These are phyloP conservation scores for Apamea sordens DNA, from an alignment of 2,888 invertebrate genomes.

Conservation along the genomic window DNA sequence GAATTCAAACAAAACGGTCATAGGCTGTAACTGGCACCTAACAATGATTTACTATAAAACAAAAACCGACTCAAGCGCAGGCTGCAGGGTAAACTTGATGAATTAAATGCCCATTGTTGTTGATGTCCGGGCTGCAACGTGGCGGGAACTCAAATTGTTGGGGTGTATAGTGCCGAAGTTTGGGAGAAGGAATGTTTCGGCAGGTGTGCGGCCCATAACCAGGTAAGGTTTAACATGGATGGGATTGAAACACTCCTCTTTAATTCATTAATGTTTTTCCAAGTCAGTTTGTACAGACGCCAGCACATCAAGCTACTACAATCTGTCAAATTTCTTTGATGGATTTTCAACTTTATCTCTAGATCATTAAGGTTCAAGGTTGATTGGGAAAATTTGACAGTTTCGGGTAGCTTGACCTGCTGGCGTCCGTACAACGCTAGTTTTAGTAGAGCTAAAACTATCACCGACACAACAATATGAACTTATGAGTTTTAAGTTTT, in stretches of 20 bases:
- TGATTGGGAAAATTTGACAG: too few species aligned
- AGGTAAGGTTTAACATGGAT: slow-evolving; percentile 73
- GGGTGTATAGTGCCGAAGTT: slow-evolving; percentile 77
- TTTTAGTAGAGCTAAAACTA: neutral
- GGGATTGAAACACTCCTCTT: slow-evolving; percentile 26
- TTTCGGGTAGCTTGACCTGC: too few species aligned
- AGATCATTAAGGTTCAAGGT: too few species aligned
- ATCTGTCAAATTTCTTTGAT: too few species aligned
- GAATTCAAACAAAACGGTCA: slow-evolving; percentile 51
- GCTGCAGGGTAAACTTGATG: slow-evolving; percentile 61
- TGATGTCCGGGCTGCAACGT: slow-evolving; percentile 60
- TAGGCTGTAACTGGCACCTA: slow-evolving; percentile 60
- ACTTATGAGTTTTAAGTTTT: neutral
- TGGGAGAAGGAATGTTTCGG: slow-evolving; percentile 85
- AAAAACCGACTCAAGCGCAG: slow-evolving; percentile 56
- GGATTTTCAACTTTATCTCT: too few species aligned
- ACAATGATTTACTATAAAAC: slow-evolving; percentile 64
- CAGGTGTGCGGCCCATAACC: slow-evolving; percentile 81
- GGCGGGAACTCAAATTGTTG: slow-evolving; percentile 70
- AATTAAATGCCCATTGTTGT: slow-evolving; percentile 72
- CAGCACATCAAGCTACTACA: too few species aligned
- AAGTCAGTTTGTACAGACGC: neutral
- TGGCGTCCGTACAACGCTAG: too few species aligned
- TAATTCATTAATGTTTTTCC: neutral
- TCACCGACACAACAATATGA: neutral